Conservation (phyloP, 2,888 invertebrate species). For the Dugesia japonica region DNA sequence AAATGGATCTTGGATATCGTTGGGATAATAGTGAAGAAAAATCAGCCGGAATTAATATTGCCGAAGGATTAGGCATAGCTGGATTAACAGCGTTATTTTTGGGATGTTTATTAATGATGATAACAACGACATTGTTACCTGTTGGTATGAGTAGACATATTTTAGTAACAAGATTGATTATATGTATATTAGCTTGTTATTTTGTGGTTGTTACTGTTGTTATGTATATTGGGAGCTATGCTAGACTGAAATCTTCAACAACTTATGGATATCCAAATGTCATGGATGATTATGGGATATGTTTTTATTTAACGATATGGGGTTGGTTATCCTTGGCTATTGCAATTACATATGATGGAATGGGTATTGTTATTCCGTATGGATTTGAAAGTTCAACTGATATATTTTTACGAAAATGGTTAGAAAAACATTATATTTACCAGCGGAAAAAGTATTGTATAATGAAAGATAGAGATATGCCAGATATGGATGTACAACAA, state of each 20-base stretch:
- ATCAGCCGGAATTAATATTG: background rate
- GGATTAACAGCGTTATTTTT: background rate
- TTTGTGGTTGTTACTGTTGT: background rate
- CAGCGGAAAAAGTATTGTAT: background rate
- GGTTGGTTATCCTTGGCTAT: background rate
- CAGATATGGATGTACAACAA: constrained; percentile 15
- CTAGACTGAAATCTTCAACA: background rate
- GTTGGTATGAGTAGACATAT: background rate
- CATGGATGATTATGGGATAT: background rate
- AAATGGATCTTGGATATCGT: background rate
- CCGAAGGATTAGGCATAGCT: background rate
- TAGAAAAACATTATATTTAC: background rate
- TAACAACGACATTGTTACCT: background rate
- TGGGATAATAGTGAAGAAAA: background rate
- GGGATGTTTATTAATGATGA: background rate
- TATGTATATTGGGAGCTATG: background rate
- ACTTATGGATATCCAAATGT: background rate
- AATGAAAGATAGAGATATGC: background rate
- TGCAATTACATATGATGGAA: background rate
- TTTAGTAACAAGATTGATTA: background rate
- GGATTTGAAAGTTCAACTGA: constrained; percentile 11
- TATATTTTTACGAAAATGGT: background rate
- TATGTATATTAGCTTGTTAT: background rate
- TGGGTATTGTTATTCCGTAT: background rate
- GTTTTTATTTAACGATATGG: background rate